Conservation (phyloP, 2,113 vertebrate genomes). For the Lasiurus cinereus region DNA sequence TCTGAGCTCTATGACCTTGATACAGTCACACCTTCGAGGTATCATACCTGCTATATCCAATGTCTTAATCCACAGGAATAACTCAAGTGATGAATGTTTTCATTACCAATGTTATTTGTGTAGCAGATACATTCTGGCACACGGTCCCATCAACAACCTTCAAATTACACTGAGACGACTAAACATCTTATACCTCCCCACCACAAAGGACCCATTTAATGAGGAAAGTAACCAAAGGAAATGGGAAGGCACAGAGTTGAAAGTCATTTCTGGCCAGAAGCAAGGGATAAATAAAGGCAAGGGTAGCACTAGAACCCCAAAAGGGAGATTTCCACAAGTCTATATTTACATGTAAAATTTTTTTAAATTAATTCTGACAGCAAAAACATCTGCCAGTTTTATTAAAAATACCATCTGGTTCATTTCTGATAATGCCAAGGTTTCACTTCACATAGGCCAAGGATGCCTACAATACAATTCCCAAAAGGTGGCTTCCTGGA, state of each 20-base stretch:
- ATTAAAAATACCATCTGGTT: conserved; percentile 81
- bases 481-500: conserved; percentile 37
- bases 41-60: conserved; percentile 5
- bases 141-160: neutral
- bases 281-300: conserved; percentile 26
- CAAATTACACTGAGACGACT: neutral
- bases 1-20: neutral
- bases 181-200: neutral
- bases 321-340: conserved; percentile 39
- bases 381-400: conserved; percentile 84
- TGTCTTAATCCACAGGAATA: conserved; percentile 53
- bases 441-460: conserved; percentile 1
- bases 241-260: neutral
- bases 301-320: neutral
- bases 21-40: neutral
- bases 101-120: neutral
- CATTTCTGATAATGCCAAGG: conserved; percentile 69
- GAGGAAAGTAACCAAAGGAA: neutral
- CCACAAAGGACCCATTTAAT: neutral
- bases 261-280: conserved; percentile 8
- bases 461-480: conserved; percentile 27
- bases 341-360: conserved; percentile 38
- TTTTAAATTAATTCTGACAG: conserved; percentile 53
- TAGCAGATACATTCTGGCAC: neutral
- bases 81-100: neutral